Evolutionary conservation across 2,797 vertebrate species (phyloP), one percentile per base, ranked within the genome.

Genomic region (Leuciscus waleckii): DNA sequence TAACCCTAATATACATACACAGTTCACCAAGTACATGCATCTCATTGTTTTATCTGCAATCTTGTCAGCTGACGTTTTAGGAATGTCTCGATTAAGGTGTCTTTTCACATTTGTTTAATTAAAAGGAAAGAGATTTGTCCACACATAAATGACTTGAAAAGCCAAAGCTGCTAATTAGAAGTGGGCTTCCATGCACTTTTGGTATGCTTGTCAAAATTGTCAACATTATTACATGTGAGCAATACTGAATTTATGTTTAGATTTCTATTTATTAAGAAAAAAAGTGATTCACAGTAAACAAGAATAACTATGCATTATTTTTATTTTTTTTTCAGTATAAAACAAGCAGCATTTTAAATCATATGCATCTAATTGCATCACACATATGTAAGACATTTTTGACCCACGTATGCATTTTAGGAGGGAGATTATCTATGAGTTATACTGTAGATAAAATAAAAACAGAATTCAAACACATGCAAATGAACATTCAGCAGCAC

Each of bases 391-490:
- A 29, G 3, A 41, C 2, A 32, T 39, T 26, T 82, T 39, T 82
- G 3, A 73, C 51, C 14, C 7, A 5, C 0, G 13, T 39, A 41
- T 58, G 51, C 2, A 39, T 58, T 58, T 19, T 56, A 7, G 7
- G 54, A 1, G 51, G 3, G 0, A 16, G 17, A 1, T 26, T 78
- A n/a, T 56, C 23, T 61, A 16, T 39, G 37, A 56, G 7, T 41
- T 41, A 14, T 61, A 35, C 35, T 35, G 35, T 35, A 51, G 54
- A n/a, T 5, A 2, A 78, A 17, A 41, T 63, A 63, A 78, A 61
- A 61, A 41, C 17, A 61, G 37, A n/a, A 43, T 71, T 58, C 17
- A 82, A 43, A 58, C 51, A 46, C 7, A 82, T 70, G 29, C 58
- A 61, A 83, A 63, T 32, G 11, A 75, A 83, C 23, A 49, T 51